Conservation (phyloP, 2,888 invertebrate species). For the Eurytoma californica region DNA sequence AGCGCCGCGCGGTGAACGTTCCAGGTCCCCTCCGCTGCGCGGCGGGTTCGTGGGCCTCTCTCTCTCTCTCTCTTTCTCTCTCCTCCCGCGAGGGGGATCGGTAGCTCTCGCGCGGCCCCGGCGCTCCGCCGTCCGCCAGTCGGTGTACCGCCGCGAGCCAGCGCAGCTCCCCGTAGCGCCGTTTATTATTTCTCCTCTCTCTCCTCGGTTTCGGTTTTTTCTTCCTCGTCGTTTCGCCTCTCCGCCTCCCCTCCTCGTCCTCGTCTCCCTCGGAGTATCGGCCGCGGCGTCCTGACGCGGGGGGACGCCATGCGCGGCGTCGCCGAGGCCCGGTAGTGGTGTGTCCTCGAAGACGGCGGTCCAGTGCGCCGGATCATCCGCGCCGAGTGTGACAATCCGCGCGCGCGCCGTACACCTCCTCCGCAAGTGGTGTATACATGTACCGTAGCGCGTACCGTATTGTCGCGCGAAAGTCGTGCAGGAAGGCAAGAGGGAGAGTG, state of each 20-base stretch:
- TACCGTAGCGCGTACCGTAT: constrained; percentile 49
- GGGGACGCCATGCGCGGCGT: constrained; percentile 45
- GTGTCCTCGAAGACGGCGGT: neutral
- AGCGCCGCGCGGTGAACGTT: constrained; percentile 12
- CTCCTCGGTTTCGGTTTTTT: no score
- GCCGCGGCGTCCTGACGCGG: neutral
- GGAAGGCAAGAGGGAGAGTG: constrained; percentile 15
- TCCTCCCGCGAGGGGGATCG: neutral
- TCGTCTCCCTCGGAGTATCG: no score
- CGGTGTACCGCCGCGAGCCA: constrained; percentile 2
- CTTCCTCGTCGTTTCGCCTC: no score
- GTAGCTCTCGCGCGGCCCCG: constrained; percentile 10
- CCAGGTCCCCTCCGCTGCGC: neutral
- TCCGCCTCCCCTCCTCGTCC: no score
- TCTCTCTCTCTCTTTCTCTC: neutral
- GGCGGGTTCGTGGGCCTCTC: constrained; percentile 19
- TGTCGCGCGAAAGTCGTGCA: constrained; percentile 12
- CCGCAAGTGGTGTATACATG: constrained; percentile 5
- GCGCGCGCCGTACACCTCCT: neutral
- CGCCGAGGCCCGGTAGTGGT: neutral
- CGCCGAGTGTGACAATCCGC: neutral
- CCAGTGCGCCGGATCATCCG: neutral
- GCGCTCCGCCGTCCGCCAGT: constrained; percentile 36
- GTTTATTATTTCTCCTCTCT: neutral
- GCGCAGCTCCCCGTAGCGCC: neutral